Conservation (phyloP, 2,797 vertebrate species). For the Ctenopoma kingsleyae region DNA sequence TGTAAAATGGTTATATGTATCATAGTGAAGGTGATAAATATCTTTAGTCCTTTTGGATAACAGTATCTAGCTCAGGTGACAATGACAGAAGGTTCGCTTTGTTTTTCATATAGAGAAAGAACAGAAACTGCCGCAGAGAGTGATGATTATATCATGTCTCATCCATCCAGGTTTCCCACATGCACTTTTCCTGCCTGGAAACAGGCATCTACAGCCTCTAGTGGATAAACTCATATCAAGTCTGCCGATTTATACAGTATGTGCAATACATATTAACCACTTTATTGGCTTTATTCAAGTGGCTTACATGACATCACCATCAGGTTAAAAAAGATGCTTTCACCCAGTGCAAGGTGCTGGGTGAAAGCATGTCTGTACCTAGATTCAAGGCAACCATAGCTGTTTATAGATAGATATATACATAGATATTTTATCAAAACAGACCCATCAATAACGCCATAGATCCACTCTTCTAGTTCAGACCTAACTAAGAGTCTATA, state of each 20-base stretch:
- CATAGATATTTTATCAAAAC: too few species aligned
- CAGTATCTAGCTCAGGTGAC: constrained; percentile 50
- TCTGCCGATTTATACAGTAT: not conserved
- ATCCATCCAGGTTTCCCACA: constrained; percentile 56
- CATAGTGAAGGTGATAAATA: constrained; percentile 55
- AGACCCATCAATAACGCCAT: too few species aligned
- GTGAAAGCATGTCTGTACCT: too few species aligned
- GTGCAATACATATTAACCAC: not conserved
- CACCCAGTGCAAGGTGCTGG: too few species aligned
- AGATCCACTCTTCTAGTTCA: too few species aligned
- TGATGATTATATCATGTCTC: constrained; percentile 53
- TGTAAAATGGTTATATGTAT: constrained; percentile 31
- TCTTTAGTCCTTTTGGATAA: constrained; percentile 25
- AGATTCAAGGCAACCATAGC: too few species aligned
- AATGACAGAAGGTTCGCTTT: constrained; percentile 40
- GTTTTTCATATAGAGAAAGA: constrained; percentile 47
- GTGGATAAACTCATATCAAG: not conserved
- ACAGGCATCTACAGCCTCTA: constrained; percentile 24
- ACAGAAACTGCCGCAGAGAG: constrained; percentile 42
- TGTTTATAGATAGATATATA: too few species aligned
- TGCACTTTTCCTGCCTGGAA: constrained; percentile 46
- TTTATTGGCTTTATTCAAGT: not conserved
- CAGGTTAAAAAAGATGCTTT: too few species aligned
- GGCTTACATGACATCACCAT: too few species aligned
- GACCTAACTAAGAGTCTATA: too few species aligned